These are phyloP conservation scores for Poicephalus meyeri DNA, from an alignment of 2,113 vertebrate genomes.

Conservation along the genomic window DNA sequence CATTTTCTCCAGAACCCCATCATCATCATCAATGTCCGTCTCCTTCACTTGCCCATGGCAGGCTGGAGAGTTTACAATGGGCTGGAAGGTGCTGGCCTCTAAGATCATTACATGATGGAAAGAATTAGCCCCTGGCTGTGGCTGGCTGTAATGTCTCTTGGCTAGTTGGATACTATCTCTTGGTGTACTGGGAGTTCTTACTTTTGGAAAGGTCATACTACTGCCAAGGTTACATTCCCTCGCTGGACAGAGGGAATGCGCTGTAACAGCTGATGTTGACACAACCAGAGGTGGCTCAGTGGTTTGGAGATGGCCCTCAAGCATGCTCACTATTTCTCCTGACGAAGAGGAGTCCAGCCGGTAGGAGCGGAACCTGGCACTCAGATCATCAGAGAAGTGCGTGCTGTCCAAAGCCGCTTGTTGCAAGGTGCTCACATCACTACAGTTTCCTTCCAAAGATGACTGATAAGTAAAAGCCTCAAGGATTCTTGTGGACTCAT, in stretches of 20 bases:
- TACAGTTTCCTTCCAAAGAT: background rate
- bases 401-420: slow-evolving; percentile 23
- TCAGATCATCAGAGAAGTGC: slow-evolving; percentile 78
- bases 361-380: slow-evolving; percentile 79
- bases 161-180: slow-evolving; percentile 88
- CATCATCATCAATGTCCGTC: slow-evolving; percentile 84
- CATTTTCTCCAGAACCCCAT: slow-evolving; percentile 75
- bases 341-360: slow-evolving; percentile 80
- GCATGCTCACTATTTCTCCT: slow-evolving; percentile 69
- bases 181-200: slow-evolving; percentile 77
- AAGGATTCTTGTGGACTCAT: background rate
- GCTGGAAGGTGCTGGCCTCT: slow-evolving; percentile 69
- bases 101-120: slow-evolving; percentile 73
- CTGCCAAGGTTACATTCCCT: slow-evolving; percentile 65
- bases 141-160: slow-evolving; percentile 89
- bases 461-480: slow-evolving; percentile 30
- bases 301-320: slow-evolving; percentile 53
- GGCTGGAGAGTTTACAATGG: background rate
- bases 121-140: slow-evolving; percentile 76
- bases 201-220: slow-evolving; percentile 88
- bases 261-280: slow-evolving; percentile 21
- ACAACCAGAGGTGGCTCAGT: slow-evolving; percentile 47
- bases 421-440: background rate
- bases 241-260: background rate
- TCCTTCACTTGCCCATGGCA: slow-evolving; percentile 76